Evolutionary conservation across 2,888 invertebrate species (phyloP).

Genomic region (Cerastis leucographa): DNA sequence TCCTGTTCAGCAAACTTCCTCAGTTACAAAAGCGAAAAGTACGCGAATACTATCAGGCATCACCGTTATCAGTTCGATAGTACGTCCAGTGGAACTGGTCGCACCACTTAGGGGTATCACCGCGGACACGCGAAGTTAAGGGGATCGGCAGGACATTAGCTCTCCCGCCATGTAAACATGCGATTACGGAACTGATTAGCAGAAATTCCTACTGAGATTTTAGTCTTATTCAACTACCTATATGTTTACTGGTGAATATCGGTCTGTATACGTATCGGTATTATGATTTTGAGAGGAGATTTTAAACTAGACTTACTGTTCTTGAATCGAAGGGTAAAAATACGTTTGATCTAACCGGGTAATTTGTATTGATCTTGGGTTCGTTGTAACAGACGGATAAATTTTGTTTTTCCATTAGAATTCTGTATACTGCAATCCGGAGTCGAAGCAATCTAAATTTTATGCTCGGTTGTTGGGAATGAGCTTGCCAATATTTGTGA

Average conservation of each 20-base stretch:
- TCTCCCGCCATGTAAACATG: conserved; percentile 51
- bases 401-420: neutral
- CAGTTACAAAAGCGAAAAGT: conserved; percentile 31
- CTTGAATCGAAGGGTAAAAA: neutral
- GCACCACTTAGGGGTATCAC: conserved; percentile 57
- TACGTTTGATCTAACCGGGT: neutral
- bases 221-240: neutral
- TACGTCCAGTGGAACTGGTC: conserved; percentile 38
- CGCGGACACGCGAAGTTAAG: conserved; percentile 46
- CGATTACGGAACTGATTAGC: conserved; percentile 43
- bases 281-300: neutral
- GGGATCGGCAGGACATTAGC: conserved; percentile 41
- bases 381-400: neutral
- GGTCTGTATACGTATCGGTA: neutral
- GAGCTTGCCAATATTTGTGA: no score
- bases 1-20: neutral
- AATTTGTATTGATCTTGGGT: neutral
- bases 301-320: neutral
- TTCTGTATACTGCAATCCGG: neutral
- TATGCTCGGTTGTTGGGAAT: neutral
- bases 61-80: conserved; percentile 51
- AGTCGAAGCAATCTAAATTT: neutral
- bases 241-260: neutral
- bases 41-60: conserved; percentile 51
- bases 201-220: conserved; percentile 4